Percentiles rank a stretch among this genome's conserved stretches.
Conservation (phyloP, 2,888 invertebrate genomes). For the Volucella zonaria region DNA sequence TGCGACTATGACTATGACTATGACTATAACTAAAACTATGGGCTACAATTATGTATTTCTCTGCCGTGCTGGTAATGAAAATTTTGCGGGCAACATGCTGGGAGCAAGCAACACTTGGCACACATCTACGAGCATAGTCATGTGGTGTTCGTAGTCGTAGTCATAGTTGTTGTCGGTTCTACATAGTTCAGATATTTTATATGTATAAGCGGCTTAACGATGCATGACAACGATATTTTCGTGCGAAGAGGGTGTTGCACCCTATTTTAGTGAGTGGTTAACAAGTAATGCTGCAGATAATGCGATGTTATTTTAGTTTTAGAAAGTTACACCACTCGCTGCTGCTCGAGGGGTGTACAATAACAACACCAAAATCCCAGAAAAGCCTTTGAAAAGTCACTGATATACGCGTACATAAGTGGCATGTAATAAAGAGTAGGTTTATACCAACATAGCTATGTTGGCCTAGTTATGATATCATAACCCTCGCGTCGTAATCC, state of each 20-base stretch:
- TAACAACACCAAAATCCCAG: not conserved
- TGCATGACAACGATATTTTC: constrained; percentile 69
- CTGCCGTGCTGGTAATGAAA: constrained; percentile 66
- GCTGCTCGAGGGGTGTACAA: constrained; percentile 62
- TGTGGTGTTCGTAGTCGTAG: too few relatives aligned
- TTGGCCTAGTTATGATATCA: too few relatives aligned
- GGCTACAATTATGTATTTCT: too few relatives aligned
- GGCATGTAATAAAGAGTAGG: too few relatives aligned
- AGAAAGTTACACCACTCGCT: constrained; percentile 53
- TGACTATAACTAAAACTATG: not conserved
- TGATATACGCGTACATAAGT: too few relatives aligned
- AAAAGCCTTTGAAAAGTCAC: too few relatives aligned
- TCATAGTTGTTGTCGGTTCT: constrained; percentile 29
- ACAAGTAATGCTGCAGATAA: constrained; percentile 48
- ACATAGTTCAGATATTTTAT: constrained; percentile 19
- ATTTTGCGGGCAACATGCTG: constrained; percentile 26
- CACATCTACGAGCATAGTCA: too few relatives aligned
- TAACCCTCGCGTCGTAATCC: too few relatives aligned
- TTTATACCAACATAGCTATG: too few relatives aligned
- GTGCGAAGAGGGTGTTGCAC: constrained; percentile 72
- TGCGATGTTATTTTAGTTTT: constrained; percentile 63
- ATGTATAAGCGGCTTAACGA: constrained; percentile 70
- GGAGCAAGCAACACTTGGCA: not conserved
- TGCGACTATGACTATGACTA: not conserved
- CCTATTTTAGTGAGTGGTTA: constrained; percentile 54